Conservation (phyloP, 2,113 vertebrate genomes). For the Lanius collurio region DNA sequence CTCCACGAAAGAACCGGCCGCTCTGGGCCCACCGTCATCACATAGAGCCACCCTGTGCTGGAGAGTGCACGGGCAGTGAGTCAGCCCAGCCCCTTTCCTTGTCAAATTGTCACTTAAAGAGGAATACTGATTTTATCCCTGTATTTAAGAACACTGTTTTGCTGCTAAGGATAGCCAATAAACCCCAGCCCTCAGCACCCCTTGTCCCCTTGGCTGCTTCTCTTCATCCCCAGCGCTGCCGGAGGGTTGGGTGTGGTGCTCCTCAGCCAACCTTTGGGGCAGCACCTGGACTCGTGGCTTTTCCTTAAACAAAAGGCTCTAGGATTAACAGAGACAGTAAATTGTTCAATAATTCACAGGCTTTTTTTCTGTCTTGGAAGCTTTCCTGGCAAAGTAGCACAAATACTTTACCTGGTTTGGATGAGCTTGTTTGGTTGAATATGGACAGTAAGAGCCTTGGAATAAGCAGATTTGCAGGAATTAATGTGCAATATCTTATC, state of each 20-base stretch:
- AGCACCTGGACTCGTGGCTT: neutral
- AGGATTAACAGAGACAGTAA: neutral
- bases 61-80: neutral
- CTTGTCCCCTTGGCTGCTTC: neutral
- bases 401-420: neutral
- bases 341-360: neutral
- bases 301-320: neutral
- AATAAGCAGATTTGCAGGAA: conserved; percentile 1
- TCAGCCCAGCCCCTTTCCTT: neutral
- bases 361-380: neutral
- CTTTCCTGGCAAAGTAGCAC: neutral
- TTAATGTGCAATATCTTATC: neutral
- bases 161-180: conserved; percentile 23
- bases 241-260: neutral
- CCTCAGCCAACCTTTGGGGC: neutral
- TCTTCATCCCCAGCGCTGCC: neutral
- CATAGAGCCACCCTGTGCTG: conserved; percentile 68
- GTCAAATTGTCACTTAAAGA: neutral
- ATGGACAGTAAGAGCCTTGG: neutral
- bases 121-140: neutral
- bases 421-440: neutral
- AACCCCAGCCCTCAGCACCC: neutral
- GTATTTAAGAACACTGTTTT: conserved; percentile 30
- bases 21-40: conserved; percentile 90
- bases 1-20: conserved; percentile 90